Conservation (phyloP, 2,113 vertebrate genomes). For the Chloroceryle aenea region DNA sequence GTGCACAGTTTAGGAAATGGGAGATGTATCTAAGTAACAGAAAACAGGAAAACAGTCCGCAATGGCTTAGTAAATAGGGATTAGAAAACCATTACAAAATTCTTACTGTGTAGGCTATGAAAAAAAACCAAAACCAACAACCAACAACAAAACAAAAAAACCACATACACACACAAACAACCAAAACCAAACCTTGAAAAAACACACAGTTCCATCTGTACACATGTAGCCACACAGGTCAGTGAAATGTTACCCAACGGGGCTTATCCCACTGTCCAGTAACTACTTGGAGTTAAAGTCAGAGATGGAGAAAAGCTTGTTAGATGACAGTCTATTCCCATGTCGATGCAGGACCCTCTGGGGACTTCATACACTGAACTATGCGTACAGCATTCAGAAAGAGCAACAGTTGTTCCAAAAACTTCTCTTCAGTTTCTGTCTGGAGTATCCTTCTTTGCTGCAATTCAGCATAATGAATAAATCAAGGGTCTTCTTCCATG, state of each 20-base stretch:
- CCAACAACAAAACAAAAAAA: background rate
- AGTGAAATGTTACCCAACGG: background rate
- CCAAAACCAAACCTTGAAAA: constrained; percentile 15
- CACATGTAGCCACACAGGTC: constrained; percentile 24
- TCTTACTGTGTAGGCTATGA: constrained; percentile 66
- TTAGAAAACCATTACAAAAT: constrained; percentile 74
- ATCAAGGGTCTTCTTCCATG: constrained; percentile 97
- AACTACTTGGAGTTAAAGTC: background rate
- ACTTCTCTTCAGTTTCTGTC: constrained; percentile 31
- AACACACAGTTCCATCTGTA: constrained; percentile 35
- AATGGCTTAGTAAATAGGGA: constrained; percentile 61
- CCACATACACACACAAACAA: background rate
- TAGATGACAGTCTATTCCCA: background rate
- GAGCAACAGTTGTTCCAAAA: constrained; percentile 11
- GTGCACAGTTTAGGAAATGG: constrained; percentile 6
- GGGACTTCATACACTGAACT: background rate
- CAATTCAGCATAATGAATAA: background rate
- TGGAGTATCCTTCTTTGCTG: background rate
- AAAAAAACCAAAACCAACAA: constrained; percentile 28
- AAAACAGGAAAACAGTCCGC: constrained; percentile 66
- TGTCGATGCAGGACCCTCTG: constrained; percentile 1
- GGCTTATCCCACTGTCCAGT: constrained; percentile 1
- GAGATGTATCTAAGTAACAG: constrained; percentile 69
- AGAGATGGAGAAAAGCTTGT: constrained; percentile 24
- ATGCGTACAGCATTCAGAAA: background rate